Percentiles rank a stretch among this genome's conserved stretches.
These are phyloP conservation scores for Centropus unirufus DNA, from an alignment of 2,113 vertebrate species.

Conservation along the genomic window DNA sequence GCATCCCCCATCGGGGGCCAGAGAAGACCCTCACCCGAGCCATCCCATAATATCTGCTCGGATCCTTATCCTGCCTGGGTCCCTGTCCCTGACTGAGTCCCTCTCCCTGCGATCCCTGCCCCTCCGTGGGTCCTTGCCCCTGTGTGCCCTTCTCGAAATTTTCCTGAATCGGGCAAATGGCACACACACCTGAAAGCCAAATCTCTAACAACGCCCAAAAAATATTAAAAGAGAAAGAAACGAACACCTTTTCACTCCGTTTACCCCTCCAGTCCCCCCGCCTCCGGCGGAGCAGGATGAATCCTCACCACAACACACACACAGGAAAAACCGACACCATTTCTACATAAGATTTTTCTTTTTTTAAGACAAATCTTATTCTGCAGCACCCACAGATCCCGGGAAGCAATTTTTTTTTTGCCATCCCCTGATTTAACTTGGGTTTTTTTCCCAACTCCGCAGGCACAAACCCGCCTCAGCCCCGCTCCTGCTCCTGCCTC, in stretches of 20 bases:
- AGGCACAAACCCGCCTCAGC: background rate
- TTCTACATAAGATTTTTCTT: background rate
- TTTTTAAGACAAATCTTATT: background rate
- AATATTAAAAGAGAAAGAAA: background rate
- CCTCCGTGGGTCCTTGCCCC: too few relatives aligned
- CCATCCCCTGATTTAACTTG: background rate
- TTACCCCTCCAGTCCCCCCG: background rate
- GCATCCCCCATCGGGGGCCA: too few relatives aligned
- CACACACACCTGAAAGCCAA: background rate
- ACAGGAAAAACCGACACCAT: background rate
- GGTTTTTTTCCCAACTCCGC: background rate
- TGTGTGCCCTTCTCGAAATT: background rate
- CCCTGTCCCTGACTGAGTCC: background rate
- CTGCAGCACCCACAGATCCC: background rate
- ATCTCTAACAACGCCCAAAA: background rate
- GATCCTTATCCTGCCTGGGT: background rate
- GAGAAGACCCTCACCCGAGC: background rate
- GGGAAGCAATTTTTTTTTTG: background rate
- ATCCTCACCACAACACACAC: background rate
- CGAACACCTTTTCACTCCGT: rapidly evolving
- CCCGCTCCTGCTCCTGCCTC: background rate
- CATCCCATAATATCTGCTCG: too few relatives aligned
- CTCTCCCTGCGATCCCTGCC: too few relatives aligned
- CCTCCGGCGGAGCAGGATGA: background rate
- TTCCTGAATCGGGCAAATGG: background rate